Base-by-base conservation (phyloP, 2,113 vertebrate genomes). In the Cathartes aura region DNA sequence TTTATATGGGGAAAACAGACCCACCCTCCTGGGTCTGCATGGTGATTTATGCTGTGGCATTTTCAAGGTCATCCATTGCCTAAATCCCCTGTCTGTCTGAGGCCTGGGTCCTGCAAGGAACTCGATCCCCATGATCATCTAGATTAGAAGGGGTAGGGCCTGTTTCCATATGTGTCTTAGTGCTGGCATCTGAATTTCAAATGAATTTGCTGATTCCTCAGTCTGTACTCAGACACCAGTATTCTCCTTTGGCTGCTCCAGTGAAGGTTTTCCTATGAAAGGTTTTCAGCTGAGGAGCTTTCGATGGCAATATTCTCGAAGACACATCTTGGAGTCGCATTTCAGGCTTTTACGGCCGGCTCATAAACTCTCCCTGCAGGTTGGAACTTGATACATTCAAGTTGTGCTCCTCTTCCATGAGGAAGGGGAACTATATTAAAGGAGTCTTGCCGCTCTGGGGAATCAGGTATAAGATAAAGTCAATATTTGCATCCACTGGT, bases 1-100 rank as follows among this genome's bases (percentile, higher is more conserved):
- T 91, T 97, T 94, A 73, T 96, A 93, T 96, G 78, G 74, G 42
- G 87, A 96, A 95, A 96, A 96, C 94, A 95, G 97, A 94, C 85
- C 85, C 90, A 94, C 87, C 92, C 89, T 93, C 71, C 32, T 93
- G 93, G 87, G 78, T 82, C 91, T 97, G 76, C 87, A 83, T 63
- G 87, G 73, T 96, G 96, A 97, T 96, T 97, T 97, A 97, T 95
- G 55, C 83, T 89, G 90, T 2, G 2, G 78, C 86, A 75, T 97
- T 95, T 94, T 88, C 94, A 90, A 95, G 85, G 96, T 95, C 92
- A 92, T 92, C 81, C 50, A 50, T 80, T 90, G 96, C 89, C 80
- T 84, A 95, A 97, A 97, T 96, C 97, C 91, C 58, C 67, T 67
- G 70, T 92, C 91, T 97, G 87, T 92, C 96, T 95, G 72, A 90